Conservation (phyloP, 2,797 vertebrate species). For the Glossophaga mutica region DNA sequence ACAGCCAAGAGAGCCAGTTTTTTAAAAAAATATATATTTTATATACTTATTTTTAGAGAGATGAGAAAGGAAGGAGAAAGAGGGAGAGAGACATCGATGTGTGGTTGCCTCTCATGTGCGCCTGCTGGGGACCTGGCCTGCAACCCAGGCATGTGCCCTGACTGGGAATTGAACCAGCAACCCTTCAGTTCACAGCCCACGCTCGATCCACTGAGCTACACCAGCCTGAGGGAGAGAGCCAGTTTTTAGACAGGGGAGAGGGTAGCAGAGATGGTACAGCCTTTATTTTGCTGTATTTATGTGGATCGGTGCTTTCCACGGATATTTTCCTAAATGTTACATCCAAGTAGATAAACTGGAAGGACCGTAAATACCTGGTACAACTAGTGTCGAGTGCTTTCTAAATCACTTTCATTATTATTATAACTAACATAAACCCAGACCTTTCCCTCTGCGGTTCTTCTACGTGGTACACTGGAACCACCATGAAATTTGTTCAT, state of each 20-base stretch:
- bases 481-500: background rate
- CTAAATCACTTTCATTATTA: slow-evolving; percentile 9
- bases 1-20: background rate
- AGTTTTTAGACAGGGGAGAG: background rate
- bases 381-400: background rate
- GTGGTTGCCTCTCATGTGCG: too few species aligned
- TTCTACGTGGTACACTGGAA: background rate
- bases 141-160: too few species aligned
- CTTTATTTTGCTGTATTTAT: background rate
- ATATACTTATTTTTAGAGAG: too few species aligned
- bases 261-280: background rate
- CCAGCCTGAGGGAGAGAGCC: too few species aligned
- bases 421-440: background rate
- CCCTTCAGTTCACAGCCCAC: too few species aligned
- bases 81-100: too few species aligned
- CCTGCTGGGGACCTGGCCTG: too few species aligned
- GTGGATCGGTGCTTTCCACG: background rate
- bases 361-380: background rate
- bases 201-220: too few species aligned
- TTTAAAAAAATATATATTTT: too few species aligned
- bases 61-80: too few species aligned
- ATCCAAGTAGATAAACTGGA: slow-evolving; percentile 16
- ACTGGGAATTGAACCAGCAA: too few species aligned
- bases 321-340: slow-evolving; percentile 15
- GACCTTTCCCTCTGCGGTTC: background rate